phyloP scores from a whole-genome alignment of 2,888 invertebrate species.

The Habrosyne pyritoides region DNA sequence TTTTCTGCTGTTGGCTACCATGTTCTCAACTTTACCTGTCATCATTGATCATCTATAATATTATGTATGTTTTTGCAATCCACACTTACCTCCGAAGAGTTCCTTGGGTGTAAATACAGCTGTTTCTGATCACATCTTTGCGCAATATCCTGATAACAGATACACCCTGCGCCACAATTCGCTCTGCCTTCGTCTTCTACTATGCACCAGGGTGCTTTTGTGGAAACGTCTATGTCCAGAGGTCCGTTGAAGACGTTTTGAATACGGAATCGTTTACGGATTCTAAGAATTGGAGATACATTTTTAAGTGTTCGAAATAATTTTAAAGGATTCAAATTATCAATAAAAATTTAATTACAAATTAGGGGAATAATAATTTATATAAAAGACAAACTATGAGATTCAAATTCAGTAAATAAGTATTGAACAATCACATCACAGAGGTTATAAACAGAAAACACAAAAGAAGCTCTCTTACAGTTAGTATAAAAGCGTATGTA shows the following conservation, averaged over 20 bases:
- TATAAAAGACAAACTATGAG: too few relatives aligned
- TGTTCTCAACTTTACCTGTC: too few relatives aligned
- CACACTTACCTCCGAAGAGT: slow-evolving; percentile 41
- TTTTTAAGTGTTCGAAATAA: neutral
- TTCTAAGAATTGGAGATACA: slow-evolving; percentile 35
- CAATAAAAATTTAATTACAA: too few relatives aligned
- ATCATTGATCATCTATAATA: too few relatives aligned
- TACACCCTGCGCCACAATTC: slow-evolving; percentile 18
- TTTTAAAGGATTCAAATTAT: too few relatives aligned
- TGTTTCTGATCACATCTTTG: slow-evolving; percentile 4
- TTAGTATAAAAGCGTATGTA: too few relatives aligned
- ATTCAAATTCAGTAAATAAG: too few relatives aligned
- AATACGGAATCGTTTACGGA: slow-evolving; percentile 53
- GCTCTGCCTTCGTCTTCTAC: slow-evolving; percentile 16
- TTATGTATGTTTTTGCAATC: neutral
- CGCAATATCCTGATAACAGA: slow-evolving; percentile 2
- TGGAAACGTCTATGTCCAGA: slow-evolving; percentile 30
- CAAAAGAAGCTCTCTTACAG: too few relatives aligned
- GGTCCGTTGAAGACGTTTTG: slow-evolving; percentile 53
- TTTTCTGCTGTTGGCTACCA: too few relatives aligned
- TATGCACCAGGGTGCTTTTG: slow-evolving; percentile 49
- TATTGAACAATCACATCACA: too few relatives aligned
- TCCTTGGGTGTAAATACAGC: slow-evolving; percentile 41
- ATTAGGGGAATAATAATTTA: too few relatives aligned
- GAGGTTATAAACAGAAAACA: too few relatives aligned